These are phyloP conservation scores for Chymomyza procnemis DNA, from an alignment of 2,888 invertebrate species.

Conservation along the genomic window DNA sequence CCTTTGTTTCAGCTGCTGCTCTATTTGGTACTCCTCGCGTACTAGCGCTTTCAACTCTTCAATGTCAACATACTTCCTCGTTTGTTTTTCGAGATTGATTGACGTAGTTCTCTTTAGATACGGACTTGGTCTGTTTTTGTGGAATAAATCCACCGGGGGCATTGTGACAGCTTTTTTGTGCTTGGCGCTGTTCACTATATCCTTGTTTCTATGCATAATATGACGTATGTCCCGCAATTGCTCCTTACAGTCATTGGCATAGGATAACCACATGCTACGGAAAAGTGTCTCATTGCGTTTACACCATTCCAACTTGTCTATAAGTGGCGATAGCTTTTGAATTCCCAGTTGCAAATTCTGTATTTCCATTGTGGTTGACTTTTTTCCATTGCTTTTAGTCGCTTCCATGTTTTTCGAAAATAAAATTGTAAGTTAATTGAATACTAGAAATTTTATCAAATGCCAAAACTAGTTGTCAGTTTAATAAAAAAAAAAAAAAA, in stretches of 20 bases:
- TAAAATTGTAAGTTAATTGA: too few species aligned
- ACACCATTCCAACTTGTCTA: constrained; percentile 13
- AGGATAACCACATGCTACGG: constrained; percentile 41
- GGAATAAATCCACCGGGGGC: neutral
- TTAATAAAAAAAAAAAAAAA: too few species aligned
- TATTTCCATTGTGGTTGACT: constrained; percentile 25
- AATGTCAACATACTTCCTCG: neutral
- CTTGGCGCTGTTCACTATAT: constrained; percentile 5
- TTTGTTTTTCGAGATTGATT: constrained; percentile 11
- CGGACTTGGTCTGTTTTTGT: neutral
- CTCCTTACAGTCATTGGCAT: constrained; percentile 37
- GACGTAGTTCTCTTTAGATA: constrained; percentile 23
- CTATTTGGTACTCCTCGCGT: neutral
- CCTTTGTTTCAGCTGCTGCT: neutral
- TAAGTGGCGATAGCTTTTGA: constrained; percentile 18
- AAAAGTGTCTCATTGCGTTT: constrained; percentile 28
- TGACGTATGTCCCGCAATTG: constrained; percentile 30
- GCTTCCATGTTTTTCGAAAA: neutral
- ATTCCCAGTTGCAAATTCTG: constrained; percentile 21
- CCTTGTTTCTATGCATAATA: constrained; percentile 30
- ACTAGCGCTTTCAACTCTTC: neutral
- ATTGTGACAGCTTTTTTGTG: neutral
- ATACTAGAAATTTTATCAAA: constrained; percentile 27
- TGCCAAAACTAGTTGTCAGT: neutral
- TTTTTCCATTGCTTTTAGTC: neutral